phyloP scores from a whole-genome alignment of 1,140 invertebrate genomes.

The Streblospio benedicti region DNA sequence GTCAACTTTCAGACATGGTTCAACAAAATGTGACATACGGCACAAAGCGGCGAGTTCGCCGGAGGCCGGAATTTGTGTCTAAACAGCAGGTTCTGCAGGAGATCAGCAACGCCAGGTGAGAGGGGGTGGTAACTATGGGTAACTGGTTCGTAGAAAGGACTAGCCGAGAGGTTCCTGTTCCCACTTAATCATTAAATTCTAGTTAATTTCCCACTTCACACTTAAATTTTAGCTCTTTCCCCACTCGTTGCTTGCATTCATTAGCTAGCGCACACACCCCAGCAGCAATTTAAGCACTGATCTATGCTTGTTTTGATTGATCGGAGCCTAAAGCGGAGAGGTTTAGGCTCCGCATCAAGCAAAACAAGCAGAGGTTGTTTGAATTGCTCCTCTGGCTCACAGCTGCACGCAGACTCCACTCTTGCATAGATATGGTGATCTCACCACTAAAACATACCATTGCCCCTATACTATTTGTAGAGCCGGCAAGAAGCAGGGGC shows the following conservation, averaged over 20 bases:
- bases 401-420: neutral
- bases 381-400: too few species aligned
- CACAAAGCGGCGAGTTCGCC: neutral
- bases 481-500: neutral
- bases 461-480: neutral
- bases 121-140: neutral
- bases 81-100: neutral
- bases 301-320: too few species aligned
- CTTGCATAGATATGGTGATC: neutral
- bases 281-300: too few species aligned
- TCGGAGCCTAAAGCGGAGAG: too few species aligned
- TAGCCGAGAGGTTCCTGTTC: too few species aligned
- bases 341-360: too few species aligned
- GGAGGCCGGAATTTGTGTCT: neutral
- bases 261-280: too few species aligned
- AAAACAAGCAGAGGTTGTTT: neutral
- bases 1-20: slow-evolving; percentile 3
- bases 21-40: neutral
- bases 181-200: neutral
- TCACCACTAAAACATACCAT: neutral
- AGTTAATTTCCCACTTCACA: neutral
- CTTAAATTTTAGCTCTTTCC: neutral
- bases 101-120: neutral
- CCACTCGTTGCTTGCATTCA: neutral
- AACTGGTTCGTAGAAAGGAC: neutral